Base-by-base conservation (phyloP, 2,113 vertebrate species). In the Syngnathus floridae region DNA sequence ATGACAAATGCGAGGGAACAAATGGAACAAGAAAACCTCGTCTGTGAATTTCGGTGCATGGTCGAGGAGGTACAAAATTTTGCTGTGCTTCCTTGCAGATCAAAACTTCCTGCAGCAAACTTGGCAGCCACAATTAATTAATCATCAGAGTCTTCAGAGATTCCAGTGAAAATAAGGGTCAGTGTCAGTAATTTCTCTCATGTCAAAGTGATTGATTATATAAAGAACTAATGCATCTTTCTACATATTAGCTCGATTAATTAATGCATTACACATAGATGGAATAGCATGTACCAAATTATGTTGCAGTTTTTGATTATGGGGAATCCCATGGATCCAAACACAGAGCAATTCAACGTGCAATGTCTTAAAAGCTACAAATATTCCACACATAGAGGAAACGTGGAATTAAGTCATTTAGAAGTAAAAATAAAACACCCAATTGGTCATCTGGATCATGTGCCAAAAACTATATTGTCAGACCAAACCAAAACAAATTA, bases 131-230 rank as follows among this genome's bases (percentile, higher is more conserved):
- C n/a, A 59, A 59, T 59, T 6, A 17, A 57, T 57, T 57, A 8
- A 36, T 57, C 55, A 57, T 36, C 17, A 8, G 22, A 17, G 35
- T 57, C 54, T 40, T 52, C 2, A 43, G 21, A 62, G 38, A 70
- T 61, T 40, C 35, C 59, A 60, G 57, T 54, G 11, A 62, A 71
- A 55, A 54, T 1, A 16, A 51, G 8, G 0, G 61, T 46, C 46
- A 7, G 5, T 22, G 40, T 65, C 16, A 58, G 10, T 64, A 63
- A 80, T 72, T 72, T 61, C 43, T 73, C 36, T 48, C 46, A 41
- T 58, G 65, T 71, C 65, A 65, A 19, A 31, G 19, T 68, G 64
- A 70, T 58, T 67, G 71, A 71, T 71, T 43, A 22, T 26, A 49
- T 45, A 1, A 36, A 26, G 35, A 9, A 59, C 6, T 11, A 46